A percentile compares a stretch with the other conserved stretches of the same genome.
Evolutionary conservation across 2,797 vertebrate genomes (phyloP).

Genomic region (Centroberyx gerrardi): DNA sequence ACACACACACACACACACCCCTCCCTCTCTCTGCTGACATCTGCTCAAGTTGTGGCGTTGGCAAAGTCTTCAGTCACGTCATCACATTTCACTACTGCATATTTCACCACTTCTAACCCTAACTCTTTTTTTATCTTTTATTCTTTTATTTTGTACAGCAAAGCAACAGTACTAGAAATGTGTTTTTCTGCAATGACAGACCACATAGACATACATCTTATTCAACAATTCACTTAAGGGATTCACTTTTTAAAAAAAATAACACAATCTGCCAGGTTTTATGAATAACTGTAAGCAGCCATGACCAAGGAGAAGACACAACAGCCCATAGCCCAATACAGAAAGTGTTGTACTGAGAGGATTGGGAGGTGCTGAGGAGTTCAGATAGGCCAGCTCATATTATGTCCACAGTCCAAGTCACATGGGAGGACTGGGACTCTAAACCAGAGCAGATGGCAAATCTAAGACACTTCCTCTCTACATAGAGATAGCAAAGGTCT

Average conservation of each 20-base stretch:
- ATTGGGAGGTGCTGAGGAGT: no score
- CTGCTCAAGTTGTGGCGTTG: slow-evolving; percentile 50
- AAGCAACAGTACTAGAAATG: not conserved
- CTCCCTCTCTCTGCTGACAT: slow-evolving; percentile 47
- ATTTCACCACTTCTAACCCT: slow-evolving; percentile 49
- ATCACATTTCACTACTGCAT: slow-evolving; percentile 70
- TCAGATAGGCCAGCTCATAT: no score
- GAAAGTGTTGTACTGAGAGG: no score
- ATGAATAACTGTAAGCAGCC: no score
- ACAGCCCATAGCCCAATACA: no score
- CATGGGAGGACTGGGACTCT: no score
- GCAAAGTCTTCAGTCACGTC: slow-evolving; percentile 54
- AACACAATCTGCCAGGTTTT: not conserved
- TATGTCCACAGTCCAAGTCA: no score
- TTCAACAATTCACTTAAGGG: not conserved
- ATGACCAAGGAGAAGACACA: no score
- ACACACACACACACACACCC: not conserved
- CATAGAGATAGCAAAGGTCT: not conserved
- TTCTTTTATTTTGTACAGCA: not conserved
- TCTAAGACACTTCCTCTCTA: not conserved
- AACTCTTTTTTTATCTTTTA: no score
- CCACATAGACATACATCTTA: not conserved
- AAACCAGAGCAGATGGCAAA: not conserved
- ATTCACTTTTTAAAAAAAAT: not conserved
- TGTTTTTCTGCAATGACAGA: not conserved